Evolutionary conservation across 2,888 invertebrate species (phyloP).

Genomic region (Drosophila stalkeri): DNA sequence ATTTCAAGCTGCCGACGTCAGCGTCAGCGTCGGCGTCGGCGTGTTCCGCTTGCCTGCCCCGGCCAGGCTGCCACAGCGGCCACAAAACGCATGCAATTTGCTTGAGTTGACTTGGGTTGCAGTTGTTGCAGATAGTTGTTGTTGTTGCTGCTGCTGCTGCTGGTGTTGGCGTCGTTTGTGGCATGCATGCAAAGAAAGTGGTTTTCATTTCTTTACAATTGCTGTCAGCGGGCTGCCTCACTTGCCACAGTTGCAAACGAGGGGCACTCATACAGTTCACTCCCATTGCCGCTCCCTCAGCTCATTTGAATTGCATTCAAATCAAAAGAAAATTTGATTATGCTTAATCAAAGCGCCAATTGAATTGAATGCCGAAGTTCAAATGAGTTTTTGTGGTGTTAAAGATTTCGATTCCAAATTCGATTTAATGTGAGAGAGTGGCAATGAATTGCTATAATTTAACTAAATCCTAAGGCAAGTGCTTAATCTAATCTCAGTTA

Average conservation of each 20-base stretch:
- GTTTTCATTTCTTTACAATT: conserved; percentile 83
- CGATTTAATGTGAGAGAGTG: conserved; percentile 1
- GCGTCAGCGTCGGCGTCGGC: conserved; percentile 14
- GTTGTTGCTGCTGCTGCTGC: conserved; percentile 58
- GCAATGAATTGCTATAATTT: neutral
- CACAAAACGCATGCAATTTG: conserved; percentile 76
- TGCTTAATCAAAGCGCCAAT: conserved; percentile 20
- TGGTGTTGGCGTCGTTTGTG: conserved; percentile 75
- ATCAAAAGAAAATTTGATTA: conserved; percentile 34
- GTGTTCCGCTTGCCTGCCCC: conserved; percentile 72
- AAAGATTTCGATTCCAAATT: conserved; percentile 15
- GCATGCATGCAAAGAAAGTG: conserved; percentile 83
- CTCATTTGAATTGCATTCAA: conserved; percentile 55
- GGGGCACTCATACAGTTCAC: conserved; percentile 19
- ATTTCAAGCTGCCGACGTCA: conserved; percentile 66
- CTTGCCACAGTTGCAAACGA: conserved; percentile 55
- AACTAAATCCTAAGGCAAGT: neutral
- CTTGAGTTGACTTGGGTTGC: conserved; percentile 63
- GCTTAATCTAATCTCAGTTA: neutral
- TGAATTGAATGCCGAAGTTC: conserved; percentile 14
- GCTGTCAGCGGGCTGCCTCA: conserved; percentile 62
- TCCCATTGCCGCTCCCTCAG: conserved; percentile 43
- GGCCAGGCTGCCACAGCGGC: conserved; percentile 27
- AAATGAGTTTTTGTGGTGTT: conserved; percentile 70
- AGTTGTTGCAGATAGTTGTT: conserved; percentile 42